These are phyloP conservation scores for Hydractinia echinata DNA, from an alignment of 30 jellyfish, hydroid and myxozoan species.

Conservation along the genomic window DNA sequence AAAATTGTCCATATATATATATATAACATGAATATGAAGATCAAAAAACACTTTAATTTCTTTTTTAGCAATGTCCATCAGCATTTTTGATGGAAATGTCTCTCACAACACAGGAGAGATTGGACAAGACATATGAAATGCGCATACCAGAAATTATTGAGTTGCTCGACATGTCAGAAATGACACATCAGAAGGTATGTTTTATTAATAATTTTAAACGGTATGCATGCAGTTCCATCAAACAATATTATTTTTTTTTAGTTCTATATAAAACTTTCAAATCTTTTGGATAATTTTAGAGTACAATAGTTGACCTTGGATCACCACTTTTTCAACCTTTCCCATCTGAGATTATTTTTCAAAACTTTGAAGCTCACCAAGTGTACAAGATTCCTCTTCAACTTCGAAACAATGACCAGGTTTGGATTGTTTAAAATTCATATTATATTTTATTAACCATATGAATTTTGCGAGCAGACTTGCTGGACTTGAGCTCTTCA, in stretches of 20 bases:
- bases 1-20: too few relatives aligned
- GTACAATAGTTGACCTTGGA: slow-evolving; percentile 67
- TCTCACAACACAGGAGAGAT: slow-evolving; percentile 81
- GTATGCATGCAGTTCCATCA: neutral
- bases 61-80: slow-evolving; percentile 82
- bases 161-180: slow-evolving; percentile 92
- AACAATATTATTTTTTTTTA: neutral
- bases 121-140: slow-evolving; percentile 82
- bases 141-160: slow-evolving; percentile 88
- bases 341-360: slow-evolving; percentile 88
- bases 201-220: neutral
- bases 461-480: neutral
- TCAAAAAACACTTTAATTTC: neutral
- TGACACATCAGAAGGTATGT: slow-evolving; percentile 91
- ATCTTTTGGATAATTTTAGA: slow-evolving; percentile 31
- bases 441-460: neutral
- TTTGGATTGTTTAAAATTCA: neutral
- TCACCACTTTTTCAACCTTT: slow-evolving; percentile 90
- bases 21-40: too few relatives aligned
- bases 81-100: slow-evolving; percentile 94
- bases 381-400: slow-evolving; percentile 71
- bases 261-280: neutral
- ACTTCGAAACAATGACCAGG: slow-evolving; percentile 95
- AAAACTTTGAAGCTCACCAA: slow-evolving; percentile 84
- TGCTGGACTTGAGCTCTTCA: too few relatives aligned